A percentile compares a stretch with the other conserved stretches of the same genome.
Conservation (phyloP, 2,888 invertebrate species). For the Ectemnius cavifrons region DNA sequence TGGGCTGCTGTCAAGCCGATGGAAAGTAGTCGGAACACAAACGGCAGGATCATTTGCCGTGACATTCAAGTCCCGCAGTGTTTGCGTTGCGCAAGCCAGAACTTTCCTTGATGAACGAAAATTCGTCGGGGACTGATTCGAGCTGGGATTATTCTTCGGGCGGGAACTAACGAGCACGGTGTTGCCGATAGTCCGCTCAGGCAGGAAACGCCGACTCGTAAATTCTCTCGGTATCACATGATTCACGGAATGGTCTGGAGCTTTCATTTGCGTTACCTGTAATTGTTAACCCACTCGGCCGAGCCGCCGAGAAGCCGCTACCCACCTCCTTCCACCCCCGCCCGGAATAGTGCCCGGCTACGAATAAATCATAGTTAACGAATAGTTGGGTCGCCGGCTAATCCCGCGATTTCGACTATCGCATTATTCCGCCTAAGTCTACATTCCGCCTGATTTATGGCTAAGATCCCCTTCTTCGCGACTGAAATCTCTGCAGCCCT, state of each 20-base stretch:
- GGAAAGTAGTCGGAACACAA: constrained; percentile 9
- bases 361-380: constrained; percentile 36
- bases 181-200: constrained; percentile 42
- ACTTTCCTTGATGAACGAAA: constrained; percentile 30
- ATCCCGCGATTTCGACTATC: too few relatives aligned
- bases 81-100: constrained; percentile 11
- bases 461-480: too few relatives aligned
- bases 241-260: constrained; percentile 47
- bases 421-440: too few relatives aligned
- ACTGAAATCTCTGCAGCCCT: too few relatives aligned
- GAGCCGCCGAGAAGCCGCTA: constrained; percentile 33
- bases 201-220: constrained; percentile 46
- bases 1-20: neutral
- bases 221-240: constrained; percentile 46
- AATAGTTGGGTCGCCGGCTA: constrained; percentile 8
- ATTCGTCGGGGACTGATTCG: constrained; percentile 42
- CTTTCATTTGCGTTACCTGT: constrained; percentile 44
- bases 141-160: constrained; percentile 45
- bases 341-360: constrained; percentile 26
- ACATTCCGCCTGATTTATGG: too few relatives aligned
- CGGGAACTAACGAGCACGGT: constrained; percentile 43
- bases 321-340: constrained; percentile 6
- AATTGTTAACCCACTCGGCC: constrained; percentile 35
- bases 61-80: constrained; percentile 36
- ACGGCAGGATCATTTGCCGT: constrained; percentile 42